phyloP scores from a whole-genome alignment of 2,888 invertebrate genomes.

The Hydrotaea diabolus region DNA sequence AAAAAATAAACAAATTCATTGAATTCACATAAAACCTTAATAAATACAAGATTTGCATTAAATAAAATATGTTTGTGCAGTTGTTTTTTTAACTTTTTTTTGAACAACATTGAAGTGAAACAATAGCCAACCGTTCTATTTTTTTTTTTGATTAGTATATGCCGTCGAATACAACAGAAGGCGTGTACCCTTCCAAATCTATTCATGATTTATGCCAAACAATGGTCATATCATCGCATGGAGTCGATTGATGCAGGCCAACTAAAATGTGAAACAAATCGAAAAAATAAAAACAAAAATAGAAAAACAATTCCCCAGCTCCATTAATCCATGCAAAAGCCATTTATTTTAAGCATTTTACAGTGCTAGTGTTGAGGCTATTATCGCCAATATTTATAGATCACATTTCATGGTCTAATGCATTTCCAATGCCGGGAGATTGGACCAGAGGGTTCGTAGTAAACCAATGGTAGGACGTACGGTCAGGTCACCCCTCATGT shows the following conservation, averaged over 20 bases:
- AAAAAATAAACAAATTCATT: no score
- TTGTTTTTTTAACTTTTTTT: not conserved
- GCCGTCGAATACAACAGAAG: not conserved
- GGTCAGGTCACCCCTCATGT: no score
- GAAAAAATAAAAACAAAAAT: not conserved
- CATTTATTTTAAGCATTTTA: not conserved
- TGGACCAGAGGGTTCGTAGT: no score
- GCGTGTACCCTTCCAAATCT: not conserved
- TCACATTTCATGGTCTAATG: conserved; percentile 53
- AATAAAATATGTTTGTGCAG: not conserved
- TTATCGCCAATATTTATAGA: conserved; percentile 42
- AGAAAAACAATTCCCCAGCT: no score
- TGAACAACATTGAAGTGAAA: not conserved
- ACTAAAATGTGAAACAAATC: not conserved
- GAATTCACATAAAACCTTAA: not conserved
- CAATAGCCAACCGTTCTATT: not conserved
- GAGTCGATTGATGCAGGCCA: not conserved
- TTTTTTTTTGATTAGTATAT: no score
- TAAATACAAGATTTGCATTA: not conserved
- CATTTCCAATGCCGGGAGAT: conserved; percentile 2
- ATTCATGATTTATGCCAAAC: not conserved
- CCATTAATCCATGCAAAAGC: conserved; percentile 5
- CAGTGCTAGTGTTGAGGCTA: not conserved
- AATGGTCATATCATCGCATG: not conserved
- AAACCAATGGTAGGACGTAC: no score